These are phyloP conservation scores for Aethes cnicana DNA, from an alignment of 2,888 invertebrate species.

Conservation along the genomic window DNA sequence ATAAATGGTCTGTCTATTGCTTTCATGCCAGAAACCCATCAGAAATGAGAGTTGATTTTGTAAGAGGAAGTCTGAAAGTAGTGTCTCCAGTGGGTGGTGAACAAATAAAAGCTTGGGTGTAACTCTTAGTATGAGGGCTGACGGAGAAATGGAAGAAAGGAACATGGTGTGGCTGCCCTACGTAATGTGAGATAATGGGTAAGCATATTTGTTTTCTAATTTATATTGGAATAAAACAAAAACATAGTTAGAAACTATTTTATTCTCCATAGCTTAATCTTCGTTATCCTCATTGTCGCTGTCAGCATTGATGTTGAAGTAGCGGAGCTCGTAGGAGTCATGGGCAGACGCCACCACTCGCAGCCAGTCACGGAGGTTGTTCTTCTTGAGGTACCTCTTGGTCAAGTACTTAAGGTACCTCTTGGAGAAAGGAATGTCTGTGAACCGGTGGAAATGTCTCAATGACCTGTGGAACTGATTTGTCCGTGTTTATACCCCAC, in stretches of 20 bases:
- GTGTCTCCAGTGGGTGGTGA: too few species aligned
- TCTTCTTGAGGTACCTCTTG: constrained; percentile 99
- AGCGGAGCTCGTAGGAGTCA: constrained; percentile 98
- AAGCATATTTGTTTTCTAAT: background rate
- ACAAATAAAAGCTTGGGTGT: too few species aligned
- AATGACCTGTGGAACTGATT: constrained; percentile 12
- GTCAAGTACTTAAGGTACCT: constrained; percentile 99
- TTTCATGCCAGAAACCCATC: too few species aligned
- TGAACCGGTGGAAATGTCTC: constrained; percentile 36
- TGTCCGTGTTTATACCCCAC: constrained; percentile 30
- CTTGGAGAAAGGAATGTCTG: constrained; percentile 88
- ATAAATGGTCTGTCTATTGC: too few species aligned
- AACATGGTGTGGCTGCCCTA: too few species aligned
- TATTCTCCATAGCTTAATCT: constrained; percentile 83
- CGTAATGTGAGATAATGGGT: too few species aligned
- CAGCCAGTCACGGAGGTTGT: constrained; percentile 99
- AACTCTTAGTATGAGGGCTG: too few species aligned
- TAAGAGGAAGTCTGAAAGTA: too few species aligned
- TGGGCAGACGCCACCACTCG: constrained; percentile 98
- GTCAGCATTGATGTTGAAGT: constrained; percentile 96
- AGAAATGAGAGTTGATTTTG: too few species aligned
- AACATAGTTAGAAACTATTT: constrained; percentile 72
- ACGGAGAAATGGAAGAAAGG: too few species aligned
- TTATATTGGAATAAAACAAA: constrained; percentile 37
- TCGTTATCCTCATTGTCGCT: constrained; percentile 93